These are phyloP conservation scores for Nymphalis polychloros DNA, from an alignment of 2,888 invertebrate species.

Conservation along the genomic window DNA sequence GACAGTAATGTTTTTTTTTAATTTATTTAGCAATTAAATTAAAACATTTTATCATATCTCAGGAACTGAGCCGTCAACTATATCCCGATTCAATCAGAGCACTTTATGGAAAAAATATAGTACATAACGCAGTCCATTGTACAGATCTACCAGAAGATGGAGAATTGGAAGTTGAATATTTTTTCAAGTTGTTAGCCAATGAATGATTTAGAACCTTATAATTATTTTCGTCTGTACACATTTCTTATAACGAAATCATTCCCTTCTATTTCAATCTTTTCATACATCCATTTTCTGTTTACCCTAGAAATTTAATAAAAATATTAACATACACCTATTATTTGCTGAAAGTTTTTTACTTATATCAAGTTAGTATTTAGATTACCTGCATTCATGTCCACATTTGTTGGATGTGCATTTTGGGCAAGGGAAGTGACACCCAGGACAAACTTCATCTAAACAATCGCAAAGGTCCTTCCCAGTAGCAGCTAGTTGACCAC, in stretches of 20 bases:
- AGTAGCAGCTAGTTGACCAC: conserved; percentile 83
- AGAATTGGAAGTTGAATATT: conserved; percentile 88
- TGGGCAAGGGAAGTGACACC: conserved; percentile 91
- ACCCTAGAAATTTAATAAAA: conserved; percentile 74
- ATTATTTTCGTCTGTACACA: conserved; percentile 66
- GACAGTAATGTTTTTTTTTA: too few species aligned
- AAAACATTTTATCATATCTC: conserved; percentile 31
- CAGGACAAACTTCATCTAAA: conserved; percentile 87
- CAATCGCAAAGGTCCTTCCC: conserved; percentile 93
- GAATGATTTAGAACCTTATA: conserved; percentile 41
- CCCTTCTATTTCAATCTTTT: conserved; percentile 89
- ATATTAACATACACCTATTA: conserved; percentile 2
- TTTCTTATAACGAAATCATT: conserved; percentile 85
- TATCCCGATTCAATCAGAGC: conserved; percentile 92
- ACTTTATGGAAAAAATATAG: conserved; percentile 88
- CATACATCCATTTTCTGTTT: conserved; percentile 89
- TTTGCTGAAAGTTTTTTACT: neutral
- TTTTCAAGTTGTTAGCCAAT: conserved; percentile 85
- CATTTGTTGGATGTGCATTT: conserved; percentile 89
- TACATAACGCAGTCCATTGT: conserved; percentile 94
- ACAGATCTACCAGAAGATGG: conserved; percentile 95
- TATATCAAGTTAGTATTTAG: neutral
- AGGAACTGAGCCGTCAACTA: conserved; percentile 82
- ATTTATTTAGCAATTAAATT: neutral
- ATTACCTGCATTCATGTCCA: conserved; percentile 88